Evolutionary conservation across 2,888 invertebrate genomes (phyloP).

Genomic region (Ceriagrion tenellum): DNA sequence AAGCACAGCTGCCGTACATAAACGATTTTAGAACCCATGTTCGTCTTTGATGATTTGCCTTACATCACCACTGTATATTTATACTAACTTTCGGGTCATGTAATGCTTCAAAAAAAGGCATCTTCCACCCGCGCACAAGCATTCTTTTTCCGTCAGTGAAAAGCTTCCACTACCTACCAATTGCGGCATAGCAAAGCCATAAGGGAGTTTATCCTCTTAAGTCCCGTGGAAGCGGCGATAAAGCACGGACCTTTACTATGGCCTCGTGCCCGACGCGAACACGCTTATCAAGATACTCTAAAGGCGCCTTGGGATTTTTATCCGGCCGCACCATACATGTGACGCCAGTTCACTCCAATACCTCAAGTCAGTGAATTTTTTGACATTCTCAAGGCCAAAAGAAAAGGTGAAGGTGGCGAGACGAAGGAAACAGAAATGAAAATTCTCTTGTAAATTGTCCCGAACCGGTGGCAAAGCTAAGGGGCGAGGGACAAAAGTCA

Average conservation of each 20-base stretch:
- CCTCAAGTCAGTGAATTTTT: neutral
- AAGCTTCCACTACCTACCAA: neutral
- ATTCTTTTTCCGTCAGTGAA: neutral
- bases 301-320: neutral
- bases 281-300: slow-evolving; percentile 1
- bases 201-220: neutral
- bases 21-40: too few species aligned
- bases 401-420: neutral
- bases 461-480: neutral
- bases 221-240: slow-evolving; percentile 8
- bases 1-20: too few species aligned
- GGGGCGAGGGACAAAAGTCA: too few species aligned
- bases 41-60: too few species aligned
- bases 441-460: neutral
- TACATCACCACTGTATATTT: neutral
- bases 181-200: neutral
- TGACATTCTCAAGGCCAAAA: neutral
- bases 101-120: neutral
- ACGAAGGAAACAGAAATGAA: neutral
- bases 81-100: neutral
- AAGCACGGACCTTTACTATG: neutral
- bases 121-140: neutral
- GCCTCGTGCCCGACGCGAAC: neutral
- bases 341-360: neutral
- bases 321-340: neutral